Evolutionary conservation across 2,113 vertebrate genomes (phyloP).

Genomic region (Onychostruthus taczanowskii): DNA sequence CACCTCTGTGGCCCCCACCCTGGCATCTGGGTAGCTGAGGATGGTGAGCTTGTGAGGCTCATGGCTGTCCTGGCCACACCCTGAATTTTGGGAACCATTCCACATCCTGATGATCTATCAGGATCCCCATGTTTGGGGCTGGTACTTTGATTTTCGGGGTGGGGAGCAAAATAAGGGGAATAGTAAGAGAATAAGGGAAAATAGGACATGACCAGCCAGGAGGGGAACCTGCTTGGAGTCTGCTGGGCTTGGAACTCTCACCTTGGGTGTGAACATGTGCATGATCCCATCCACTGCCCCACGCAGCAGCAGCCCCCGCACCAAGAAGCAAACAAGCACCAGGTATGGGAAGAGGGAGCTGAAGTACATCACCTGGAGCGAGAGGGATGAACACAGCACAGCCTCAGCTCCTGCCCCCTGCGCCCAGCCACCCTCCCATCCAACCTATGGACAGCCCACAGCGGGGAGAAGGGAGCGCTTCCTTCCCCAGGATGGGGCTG

Average conservation of each 20-base stretch:
- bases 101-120: not conserved
- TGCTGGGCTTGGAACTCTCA: conserved; percentile 57
- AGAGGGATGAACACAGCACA: not conserved
- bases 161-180: not conserved
- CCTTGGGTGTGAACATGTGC: conserved; percentile 99
- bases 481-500: not conserved
- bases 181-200: not conserved
- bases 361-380: conserved; percentile 96
- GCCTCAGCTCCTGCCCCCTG: accelerated
- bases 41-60: not conserved
- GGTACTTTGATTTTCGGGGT: not conserved
- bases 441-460: not conserved
- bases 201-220: accelerated
- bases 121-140: not conserved
- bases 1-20: not conserved
- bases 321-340: conserved; percentile 97
- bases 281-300: conserved; percentile 93
- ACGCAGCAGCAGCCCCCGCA: conserved; percentile 88
- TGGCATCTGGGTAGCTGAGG: not conserved
- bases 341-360: conserved; percentile 97
- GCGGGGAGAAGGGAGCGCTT: not conserved
- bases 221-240: not conserved
- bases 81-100: not conserved
- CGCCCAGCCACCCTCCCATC: not conserved
- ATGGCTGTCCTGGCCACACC: not conserved